Evolutionary conservation across 1,140 invertebrate genomes (phyloP).

Genomic region (Euborellia annulipes): DNA sequence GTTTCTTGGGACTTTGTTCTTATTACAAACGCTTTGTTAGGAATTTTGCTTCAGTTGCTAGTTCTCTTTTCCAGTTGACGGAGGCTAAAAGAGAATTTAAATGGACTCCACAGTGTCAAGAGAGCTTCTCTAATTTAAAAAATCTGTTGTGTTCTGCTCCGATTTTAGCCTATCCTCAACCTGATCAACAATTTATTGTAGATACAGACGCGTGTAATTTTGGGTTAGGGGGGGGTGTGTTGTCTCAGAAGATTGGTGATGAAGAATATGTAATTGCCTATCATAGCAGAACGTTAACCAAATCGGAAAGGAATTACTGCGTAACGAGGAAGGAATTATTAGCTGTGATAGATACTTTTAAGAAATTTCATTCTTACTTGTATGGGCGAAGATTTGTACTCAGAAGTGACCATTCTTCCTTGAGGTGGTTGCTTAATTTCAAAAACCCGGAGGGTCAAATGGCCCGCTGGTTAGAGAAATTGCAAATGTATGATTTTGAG

Average conservation of each 20-base stretch:
- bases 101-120: conserved; percentile 1
- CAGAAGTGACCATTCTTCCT: conserved; percentile 14
- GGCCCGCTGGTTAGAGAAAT: conserved; percentile 9
- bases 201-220: conserved; percentile 7
- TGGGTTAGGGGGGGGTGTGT: conserved; percentile 1
- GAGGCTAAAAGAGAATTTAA: background rate
- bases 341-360: conserved; percentile 13
- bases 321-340: conserved; percentile 22
- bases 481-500: conserved; percentile 11
- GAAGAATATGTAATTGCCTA: conserved; percentile 4
- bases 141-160: background rate
- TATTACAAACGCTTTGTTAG: conserved; percentile 10
- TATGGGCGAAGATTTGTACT: conserved; percentile 21
- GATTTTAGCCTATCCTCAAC: conserved; percentile 5
- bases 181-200: conserved; percentile 4
- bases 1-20: conserved; percentile 16
- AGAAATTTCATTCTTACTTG: conserved; percentile 19
- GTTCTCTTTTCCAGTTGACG: conserved; percentile 1
- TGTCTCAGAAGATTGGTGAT: no score
- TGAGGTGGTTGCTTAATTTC: conserved; percentile 10
- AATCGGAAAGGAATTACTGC: conserved; percentile 17
- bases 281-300: conserved; percentile 5
- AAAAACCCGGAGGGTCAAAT: conserved; percentile 11
- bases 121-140: conserved; percentile 4
- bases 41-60: no score